These are phyloP conservation scores for Eulacestoma nigropectus DNA, from an alignment of 2,113 vertebrate species.

Conservation along the genomic window DNA sequence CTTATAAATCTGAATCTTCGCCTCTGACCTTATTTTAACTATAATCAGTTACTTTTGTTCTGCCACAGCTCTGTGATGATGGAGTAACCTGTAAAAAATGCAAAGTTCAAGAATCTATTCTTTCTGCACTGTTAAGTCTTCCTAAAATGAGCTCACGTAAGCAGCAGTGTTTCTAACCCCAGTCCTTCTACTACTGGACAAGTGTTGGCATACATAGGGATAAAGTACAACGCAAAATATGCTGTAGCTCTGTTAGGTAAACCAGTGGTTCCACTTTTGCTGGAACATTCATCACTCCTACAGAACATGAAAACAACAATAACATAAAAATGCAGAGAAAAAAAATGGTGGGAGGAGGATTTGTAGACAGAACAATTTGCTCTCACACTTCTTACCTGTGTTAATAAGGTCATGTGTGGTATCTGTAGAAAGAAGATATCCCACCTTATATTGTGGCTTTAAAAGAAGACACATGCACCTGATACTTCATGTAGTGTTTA, in stretches of 20 bases:
- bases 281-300: not conserved
- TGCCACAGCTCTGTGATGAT: not conserved
- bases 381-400: not conserved
- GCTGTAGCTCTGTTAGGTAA: not conserved
- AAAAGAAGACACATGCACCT: not conserved
- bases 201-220: not conserved
- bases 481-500: not conserved
- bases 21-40: not conserved
- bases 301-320: not conserved
- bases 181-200: not conserved
- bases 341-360: not conserved
- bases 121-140: not conserved
- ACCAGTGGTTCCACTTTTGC: not conserved
- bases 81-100: not conserved
- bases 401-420: not conserved
- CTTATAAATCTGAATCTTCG: not conserved
- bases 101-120: not conserved
- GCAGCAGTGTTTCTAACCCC: not conserved
- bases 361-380: not conserved
- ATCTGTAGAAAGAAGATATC: not conserved
- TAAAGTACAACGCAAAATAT: not conserved
- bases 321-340: not conserved
- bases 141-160: not conserved
- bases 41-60: not conserved
- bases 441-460: not conserved